phyloP scores from a whole-genome alignment of 2,888 invertebrate genomes.

The Aspidiotus rigidus region DNA sequence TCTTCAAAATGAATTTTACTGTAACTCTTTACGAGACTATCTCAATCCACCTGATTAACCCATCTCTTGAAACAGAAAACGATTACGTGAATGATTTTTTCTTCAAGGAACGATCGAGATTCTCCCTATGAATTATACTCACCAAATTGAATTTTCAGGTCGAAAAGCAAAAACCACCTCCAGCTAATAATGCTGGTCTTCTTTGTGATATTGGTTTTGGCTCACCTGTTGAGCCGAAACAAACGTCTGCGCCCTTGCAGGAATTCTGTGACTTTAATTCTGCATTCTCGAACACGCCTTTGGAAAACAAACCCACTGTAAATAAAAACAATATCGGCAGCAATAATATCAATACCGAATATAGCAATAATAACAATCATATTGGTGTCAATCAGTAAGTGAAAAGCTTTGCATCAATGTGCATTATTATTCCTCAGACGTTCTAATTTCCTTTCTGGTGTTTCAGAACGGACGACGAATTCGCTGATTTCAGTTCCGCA shows the following conservation, averaged over 20 bases:
- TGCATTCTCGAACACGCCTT: slow-evolving; percentile 48
- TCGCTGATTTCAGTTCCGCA: slow-evolving; percentile 72
- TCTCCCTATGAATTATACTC: too few species aligned
- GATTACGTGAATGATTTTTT: too few species aligned
- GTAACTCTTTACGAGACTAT: too few species aligned
- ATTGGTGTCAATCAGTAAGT: too few species aligned
- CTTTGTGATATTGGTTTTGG: slow-evolving; percentile 27
- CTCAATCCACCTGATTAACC: too few species aligned
- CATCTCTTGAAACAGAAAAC: too few species aligned
- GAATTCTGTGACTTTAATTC: slow-evolving; percentile 73
- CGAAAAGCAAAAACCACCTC: slow-evolving; percentile 10
- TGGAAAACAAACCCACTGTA: slow-evolving; percentile 12
- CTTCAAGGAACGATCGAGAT: too few species aligned
- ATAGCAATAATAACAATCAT: too few species aligned
- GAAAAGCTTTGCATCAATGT: neutral
- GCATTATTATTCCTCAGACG: slow-evolving; percentile 36
- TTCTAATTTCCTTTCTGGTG: slow-evolving; percentile 8
- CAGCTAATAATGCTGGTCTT: slow-evolving; percentile 14
- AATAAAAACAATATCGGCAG: slow-evolving; percentile 25
- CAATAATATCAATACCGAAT: too few species aligned
- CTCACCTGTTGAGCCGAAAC: neutral
- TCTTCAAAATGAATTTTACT: too few species aligned
- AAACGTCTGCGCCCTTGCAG: slow-evolving; percentile 32
- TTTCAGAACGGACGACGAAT: slow-evolving; percentile 49
- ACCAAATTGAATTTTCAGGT: slow-evolving; percentile 7